Percentiles rank a stretch among this genome's conserved stretches.
phyloP scores from a whole-genome alignment of 2,113 vertebrate genomes.

The Antechinus stuartii region DNA sequence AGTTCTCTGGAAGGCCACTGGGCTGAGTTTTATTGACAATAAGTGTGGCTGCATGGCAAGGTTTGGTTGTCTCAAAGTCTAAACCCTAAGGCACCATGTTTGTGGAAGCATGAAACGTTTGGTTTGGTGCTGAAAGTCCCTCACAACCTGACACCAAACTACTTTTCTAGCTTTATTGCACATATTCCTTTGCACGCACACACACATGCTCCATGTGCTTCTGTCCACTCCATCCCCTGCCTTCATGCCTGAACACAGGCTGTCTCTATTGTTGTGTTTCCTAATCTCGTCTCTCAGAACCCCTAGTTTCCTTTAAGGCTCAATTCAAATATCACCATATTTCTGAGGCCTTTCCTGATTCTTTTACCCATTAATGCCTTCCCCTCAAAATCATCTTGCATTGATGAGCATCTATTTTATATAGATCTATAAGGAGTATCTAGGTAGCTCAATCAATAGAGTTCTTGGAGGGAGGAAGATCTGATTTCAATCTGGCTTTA shows the following conservation, averaged over 20 bases:
- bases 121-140: background rate
- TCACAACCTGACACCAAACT: background rate
- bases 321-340: background rate
- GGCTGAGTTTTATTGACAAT: slow-evolving; percentile 62
- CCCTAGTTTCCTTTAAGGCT: background rate
- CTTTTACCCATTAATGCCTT: background rate
- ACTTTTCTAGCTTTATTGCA: background rate
- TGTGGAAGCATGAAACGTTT: background rate
- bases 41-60: slow-evolving; percentile 3
- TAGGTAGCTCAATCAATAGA: no score
- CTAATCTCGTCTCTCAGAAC: background rate
- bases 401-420: background rate
- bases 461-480: background rate
- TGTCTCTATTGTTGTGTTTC: background rate
- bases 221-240: background rate
- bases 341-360: background rate
- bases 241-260: background rate
- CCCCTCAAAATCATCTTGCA: background rate
- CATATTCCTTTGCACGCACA: background rate
- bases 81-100: background rate
- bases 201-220: background rate
- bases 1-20: slow-evolving; percentile 68
- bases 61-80: slow-evolving; percentile 38
- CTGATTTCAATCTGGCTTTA: background rate
- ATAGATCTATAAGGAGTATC: background rate